Evolutionary conservation across 30 jellyfish, hydroid and myxozoan species (phyloP), one percentile per base, ranked within the genome.

Genomic region (Cassiopea andromeda): DNA sequence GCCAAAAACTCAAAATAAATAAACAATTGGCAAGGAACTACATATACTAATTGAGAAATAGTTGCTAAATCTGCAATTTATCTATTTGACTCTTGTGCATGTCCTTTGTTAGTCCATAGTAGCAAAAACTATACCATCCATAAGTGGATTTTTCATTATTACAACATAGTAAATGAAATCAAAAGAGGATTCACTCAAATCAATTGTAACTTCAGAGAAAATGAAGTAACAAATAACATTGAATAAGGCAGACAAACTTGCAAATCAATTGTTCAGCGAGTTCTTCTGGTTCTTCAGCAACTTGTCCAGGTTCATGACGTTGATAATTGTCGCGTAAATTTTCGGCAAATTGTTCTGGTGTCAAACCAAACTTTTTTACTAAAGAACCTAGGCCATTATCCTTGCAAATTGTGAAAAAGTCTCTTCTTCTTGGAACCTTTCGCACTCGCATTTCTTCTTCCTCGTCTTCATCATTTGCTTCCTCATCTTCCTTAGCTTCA

Each of bases 301-400:
- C 88, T 72, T 93, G 98, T 61, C 85, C 98, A n/a, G 99, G 97
- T 48, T 92, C 98, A 82, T 97, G 98, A 16, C 98, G 92, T 67
- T 93, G 99, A 75, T 97, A 97, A 85, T 97, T 97, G 60, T 97
- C 99, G 38, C 98, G 86, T 54, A 97, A 77, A 93, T 97, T 97
- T 72, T 97, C 99, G 16, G 98, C 98, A 78, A 97, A 97, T 72
- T 97, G 98, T 60, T 80, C 98, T 6, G 99, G 97, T 2, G 94
- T 59, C 76, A 97, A 71, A 3, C 99, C 99, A 83, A 97, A 89
- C 15, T 81, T 54, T 60, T 98, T 93, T 0, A 97, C 91, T 87
- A 97, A 60, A 1, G 84, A 68, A 9, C 78, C 90, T 49, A 97
- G 67, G 3, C 99, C 99, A 74, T 84, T 87, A 75, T 96, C 98